Evolutionary conservation across 2,888 invertebrate genomes (phyloP).

Genomic region (Brachyopa scutellaris): DNA sequence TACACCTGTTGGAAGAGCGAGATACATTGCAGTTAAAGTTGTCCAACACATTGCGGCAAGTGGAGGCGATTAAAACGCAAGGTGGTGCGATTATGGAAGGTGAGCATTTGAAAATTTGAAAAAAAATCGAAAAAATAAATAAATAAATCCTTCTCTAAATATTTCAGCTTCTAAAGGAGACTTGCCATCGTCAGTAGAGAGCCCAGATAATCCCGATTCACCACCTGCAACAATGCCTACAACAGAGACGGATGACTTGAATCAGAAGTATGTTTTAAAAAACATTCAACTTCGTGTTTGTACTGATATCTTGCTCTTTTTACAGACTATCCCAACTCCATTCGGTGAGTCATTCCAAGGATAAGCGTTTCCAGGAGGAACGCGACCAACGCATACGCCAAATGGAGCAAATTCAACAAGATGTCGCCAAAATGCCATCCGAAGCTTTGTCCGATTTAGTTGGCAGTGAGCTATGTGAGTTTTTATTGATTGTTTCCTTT

Average conservation of each 20-base stretch:
- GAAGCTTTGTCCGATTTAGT: conserved; percentile 88
- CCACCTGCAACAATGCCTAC: conserved; percentile 59
- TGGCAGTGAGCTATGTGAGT: conserved; percentile 89
- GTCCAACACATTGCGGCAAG: conserved; percentile 90
- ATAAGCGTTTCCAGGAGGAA: conserved; percentile 89
- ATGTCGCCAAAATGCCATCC: conserved; percentile 87
- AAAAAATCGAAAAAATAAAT: too few relatives aligned
- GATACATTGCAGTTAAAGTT: conserved; percentile 92
- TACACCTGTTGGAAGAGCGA: conserved; percentile 91
- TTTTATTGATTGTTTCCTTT: too few relatives aligned
- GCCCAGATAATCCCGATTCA: conserved; percentile 64
- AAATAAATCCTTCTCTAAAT: too few relatives aligned
- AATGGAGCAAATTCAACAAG: conserved; percentile 88
- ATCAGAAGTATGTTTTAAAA: conserved; percentile 77
- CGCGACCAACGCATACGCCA: conserved; percentile 89
- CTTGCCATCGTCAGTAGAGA: conserved; percentile 68
- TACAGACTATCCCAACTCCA: conserved; percentile 86
- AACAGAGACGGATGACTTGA: conserved; percentile 75
- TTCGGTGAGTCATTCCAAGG: conserved; percentile 88
- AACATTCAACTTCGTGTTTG: not conserved
- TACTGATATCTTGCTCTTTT: conserved; percentile 5
- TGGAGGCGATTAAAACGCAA: conserved; percentile 84
- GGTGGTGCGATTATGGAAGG: conserved; percentile 68
- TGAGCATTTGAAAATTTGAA: too few relatives aligned
- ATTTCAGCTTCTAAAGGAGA: conserved; percentile 52